A percentile compares a stretch with the other conserved stretches of the same genome.
These are phyloP conservation scores for Oreotrochilus melanogaster DNA, from an alignment of 2,113 vertebrate genomes.

Conservation along the genomic window DNA sequence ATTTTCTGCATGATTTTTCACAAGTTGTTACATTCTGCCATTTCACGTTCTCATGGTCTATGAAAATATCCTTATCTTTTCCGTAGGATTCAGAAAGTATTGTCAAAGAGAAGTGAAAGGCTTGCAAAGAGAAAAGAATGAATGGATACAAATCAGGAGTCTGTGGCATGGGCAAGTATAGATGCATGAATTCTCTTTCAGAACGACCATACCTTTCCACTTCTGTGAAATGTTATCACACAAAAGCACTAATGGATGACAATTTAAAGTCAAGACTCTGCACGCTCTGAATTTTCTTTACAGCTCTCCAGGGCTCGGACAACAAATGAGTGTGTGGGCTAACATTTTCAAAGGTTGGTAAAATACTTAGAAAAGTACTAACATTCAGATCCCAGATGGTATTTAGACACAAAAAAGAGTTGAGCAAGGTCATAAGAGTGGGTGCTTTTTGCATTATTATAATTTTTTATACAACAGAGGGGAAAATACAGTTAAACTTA, in stretches of 20 bases:
- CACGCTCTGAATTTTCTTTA: not conserved
- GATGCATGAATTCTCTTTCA: not conserved
- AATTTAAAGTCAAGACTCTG: not conserved
- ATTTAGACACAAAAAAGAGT: conserved; percentile 5
- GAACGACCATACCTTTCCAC: not conserved
- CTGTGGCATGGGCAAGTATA: not conserved
- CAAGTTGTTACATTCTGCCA: not conserved
- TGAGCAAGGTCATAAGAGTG: not conserved
- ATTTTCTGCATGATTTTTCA: not conserved
- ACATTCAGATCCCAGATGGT: not conserved
- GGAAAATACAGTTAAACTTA: not conserved
- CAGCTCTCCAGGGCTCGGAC: not conserved
- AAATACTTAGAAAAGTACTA: conserved; percentile 11
- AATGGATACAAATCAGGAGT: not conserved
- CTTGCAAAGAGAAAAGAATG: not conserved
- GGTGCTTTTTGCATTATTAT: not conserved
- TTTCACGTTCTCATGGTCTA: not conserved
- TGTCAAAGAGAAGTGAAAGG: not conserved
- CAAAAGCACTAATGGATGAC: not conserved
- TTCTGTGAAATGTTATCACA: not conserved
- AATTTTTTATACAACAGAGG: not conserved
- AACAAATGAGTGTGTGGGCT: not conserved
- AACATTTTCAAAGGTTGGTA: not conserved
- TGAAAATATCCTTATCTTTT: not conserved
- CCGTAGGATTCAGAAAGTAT: not conserved